Conservation (phyloP, 2,797 vertebrate genomes). For the Darevskia nairensis region DNA sequence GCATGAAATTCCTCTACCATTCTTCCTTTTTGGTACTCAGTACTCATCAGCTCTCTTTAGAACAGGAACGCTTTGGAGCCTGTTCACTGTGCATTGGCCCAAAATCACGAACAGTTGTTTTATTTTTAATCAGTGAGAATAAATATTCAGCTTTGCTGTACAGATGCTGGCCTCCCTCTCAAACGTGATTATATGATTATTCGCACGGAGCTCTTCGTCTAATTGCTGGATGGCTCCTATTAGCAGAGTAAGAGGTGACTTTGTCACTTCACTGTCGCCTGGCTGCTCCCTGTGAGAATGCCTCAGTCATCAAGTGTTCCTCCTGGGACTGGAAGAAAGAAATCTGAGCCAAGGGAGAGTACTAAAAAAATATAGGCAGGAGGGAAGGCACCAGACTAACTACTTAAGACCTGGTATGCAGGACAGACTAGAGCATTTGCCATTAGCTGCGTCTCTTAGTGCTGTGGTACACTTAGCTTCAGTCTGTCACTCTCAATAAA, state of each 20-base stretch:
- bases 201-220: constrained; percentile 14
- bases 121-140: constrained; percentile 19
- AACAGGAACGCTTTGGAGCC: not conserved
- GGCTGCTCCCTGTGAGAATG: constrained; percentile 39
- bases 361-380: constrained; percentile 46
- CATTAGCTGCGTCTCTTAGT: constrained; percentile 60
- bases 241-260: constrained; percentile 19
- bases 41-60: not conserved
- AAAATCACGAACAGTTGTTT: not conserved
- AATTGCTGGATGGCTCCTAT: constrained; percentile 56
- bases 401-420: constrained; percentile 49
- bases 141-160: constrained; percentile 12
- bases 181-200: constrained; percentile 7
- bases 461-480: constrained; percentile 69
- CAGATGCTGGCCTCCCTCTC: constrained; percentile 18
- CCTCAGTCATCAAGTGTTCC: constrained; percentile 40
- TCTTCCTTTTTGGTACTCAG: too few species aligned
- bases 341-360: constrained; percentile 27
- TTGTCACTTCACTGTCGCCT: constrained; percentile 2
- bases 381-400: constrained; percentile 51
- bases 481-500: constrained; percentile 75
- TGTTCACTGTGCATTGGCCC: not conserved
- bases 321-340: constrained; percentile 18
- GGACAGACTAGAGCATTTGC: not conserved
- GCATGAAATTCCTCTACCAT: too few species aligned